These are phyloP conservation scores for Cnemophilus loriae DNA, from an alignment of 2,113 vertebrate genomes.

Conservation along the genomic window DNA sequence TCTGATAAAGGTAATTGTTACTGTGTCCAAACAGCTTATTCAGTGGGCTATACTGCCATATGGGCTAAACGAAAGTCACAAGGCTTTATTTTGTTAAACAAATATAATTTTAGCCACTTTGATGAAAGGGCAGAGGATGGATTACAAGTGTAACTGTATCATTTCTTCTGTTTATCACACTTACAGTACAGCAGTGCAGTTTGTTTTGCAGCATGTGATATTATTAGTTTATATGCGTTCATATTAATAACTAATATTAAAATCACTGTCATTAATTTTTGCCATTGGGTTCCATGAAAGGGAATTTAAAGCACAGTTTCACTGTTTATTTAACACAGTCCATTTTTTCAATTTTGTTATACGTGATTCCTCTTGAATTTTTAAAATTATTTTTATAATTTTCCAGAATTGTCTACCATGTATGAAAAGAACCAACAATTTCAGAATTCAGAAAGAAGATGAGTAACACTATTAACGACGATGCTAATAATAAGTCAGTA, in stretches of 20 bases:
- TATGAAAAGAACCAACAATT: not conserved
- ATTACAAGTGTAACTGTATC: not conserved
- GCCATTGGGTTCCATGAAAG: not conserved
- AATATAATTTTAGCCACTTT: not conserved
- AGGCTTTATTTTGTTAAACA: not conserved
- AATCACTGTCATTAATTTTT: not conserved
- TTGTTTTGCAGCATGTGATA: not conserved
- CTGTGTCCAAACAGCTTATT: not conserved
- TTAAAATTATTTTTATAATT: not conserved
- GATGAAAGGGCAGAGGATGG: not conserved
- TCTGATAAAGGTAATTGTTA: not conserved
- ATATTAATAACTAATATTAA: not conserved
- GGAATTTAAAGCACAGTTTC: not conserved
- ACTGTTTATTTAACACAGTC: not conserved
- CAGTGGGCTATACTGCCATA: not conserved
- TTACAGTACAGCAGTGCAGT: not conserved
- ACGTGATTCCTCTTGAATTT: not conserved
- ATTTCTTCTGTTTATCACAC: not conserved
- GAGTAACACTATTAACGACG: not conserved
- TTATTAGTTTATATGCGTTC: not conserved
- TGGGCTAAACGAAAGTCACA: not conserved
- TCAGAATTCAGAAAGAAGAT: not conserved
- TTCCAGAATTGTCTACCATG: not conserved
- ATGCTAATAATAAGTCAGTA: not conserved
- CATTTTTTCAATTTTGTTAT: not conserved